A percentile compares a stretch with the other conserved stretches of the same genome.
Conservation (phyloP, 2,797 vertebrate species). For the Meda fulgida region DNA sequence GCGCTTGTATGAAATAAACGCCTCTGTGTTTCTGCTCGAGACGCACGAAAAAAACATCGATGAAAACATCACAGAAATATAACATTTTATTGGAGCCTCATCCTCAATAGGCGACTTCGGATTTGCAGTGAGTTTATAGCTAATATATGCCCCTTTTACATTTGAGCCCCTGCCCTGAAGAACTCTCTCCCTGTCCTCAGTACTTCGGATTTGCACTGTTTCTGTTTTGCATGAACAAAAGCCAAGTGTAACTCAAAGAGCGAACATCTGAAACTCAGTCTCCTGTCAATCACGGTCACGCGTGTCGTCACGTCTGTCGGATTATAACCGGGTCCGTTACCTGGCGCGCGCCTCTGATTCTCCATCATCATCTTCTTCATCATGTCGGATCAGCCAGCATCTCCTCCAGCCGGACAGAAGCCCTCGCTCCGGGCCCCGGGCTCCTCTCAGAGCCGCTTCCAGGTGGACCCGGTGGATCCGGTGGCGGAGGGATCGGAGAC, state of each 20-base stretch:
- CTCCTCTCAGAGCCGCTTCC: constrained; percentile 88
- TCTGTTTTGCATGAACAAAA: no score
- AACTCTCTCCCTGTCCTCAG: no score
- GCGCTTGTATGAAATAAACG: background rate
- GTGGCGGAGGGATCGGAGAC: constrained; percentile 84
- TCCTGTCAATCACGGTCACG: constrained; percentile 46
- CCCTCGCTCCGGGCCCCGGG: constrained; percentile 71
- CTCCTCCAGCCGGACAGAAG: constrained; percentile 69
- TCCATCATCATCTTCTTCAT: background rate
- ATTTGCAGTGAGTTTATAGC: no score
- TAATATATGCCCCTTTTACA: no score
- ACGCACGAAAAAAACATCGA: background rate
- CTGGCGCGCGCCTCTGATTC: background rate
- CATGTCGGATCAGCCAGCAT: constrained; percentile 72
- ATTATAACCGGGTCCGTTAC: background rate
- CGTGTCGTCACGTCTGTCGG: constrained; percentile 32
- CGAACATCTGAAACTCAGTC: background rate
- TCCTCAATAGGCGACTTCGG: background rate
- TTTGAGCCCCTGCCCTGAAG: no score
- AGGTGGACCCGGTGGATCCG: constrained; percentile 87
- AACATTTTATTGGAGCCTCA: background rate
- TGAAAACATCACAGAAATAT: background rate
- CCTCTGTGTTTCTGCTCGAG: background rate
- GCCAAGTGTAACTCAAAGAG: background rate
- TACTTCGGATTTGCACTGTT: no score